Evolutionary conservation across 2,888 invertebrate species (phyloP), one percentile per base, ranked within the genome.

Genomic region (Podotricha telesiphe): DNA sequence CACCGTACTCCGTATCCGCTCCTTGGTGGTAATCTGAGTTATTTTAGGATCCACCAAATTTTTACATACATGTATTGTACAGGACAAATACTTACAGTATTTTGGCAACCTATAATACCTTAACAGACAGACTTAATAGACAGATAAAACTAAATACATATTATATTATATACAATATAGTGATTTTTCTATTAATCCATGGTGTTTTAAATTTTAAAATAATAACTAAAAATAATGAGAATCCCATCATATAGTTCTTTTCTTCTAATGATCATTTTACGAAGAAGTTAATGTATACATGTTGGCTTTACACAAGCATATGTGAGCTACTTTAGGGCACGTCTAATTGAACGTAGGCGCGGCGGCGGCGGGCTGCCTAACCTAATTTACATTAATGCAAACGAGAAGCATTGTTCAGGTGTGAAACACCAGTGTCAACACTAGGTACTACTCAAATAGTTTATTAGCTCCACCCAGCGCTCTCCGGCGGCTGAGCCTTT

Each of bases 341-440:
- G 80, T 91, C 91, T 93, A 92, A 93, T 91, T 91, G 91, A 89
- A 89, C 81, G 91, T 90, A 89, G 91, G 91, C 88, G 82, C 80
- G 78, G 79, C 80, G 78, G 79, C 80, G 78, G 89, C 86, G 82
- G 79, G 84, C 85, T 83, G 83, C 88, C 88, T 92, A 91, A 90
- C 91, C 91, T 91, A 93, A 93, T 93, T 93, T 92, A 93, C 91
- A 93, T 92, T 91, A 91, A 93, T 92, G 92, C 89, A 92, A 93
- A 93, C 92, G 92, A 92, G 91, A 78, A 87, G 91, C 91, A 91
- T 92, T 93, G 92, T 92, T 91, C 92, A 91, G 91, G 92, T 93
- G 92, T 91, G 90, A 93, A 92, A 89, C 89, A 88, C 88, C 87
- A 91, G 91, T 93, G 92, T 93, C 92, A 93, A 93, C 92, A 91